Evolutionary conservation across 2,888 invertebrate species (phyloP).

Genomic region (Pyrrhosoma nymphula): DNA sequence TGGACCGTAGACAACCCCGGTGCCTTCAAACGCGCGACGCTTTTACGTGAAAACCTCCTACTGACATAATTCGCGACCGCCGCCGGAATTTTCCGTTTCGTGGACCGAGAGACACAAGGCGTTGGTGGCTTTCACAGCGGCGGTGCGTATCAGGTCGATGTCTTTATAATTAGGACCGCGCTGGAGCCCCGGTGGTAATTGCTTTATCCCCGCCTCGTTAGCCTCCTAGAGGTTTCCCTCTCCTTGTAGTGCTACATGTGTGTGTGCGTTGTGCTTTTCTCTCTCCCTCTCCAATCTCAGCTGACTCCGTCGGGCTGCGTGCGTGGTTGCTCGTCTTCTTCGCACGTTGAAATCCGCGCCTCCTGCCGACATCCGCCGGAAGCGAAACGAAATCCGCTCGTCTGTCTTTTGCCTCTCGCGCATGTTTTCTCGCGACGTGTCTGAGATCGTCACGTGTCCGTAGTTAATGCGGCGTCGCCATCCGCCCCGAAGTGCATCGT

Average conservation of each 20-base stretch:
- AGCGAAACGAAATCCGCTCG: background rate
- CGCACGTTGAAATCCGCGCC: background rate
- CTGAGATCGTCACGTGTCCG: background rate
- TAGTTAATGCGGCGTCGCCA: background rate
- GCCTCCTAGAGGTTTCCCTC: background rate
- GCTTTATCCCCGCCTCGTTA: conserved; percentile 25
- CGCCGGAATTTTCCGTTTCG: background rate
- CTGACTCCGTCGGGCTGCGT: background rate
- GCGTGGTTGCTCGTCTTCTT: background rate
- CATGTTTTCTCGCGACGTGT: background rate
- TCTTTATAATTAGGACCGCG: conserved; percentile 20
- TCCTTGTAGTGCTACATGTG: background rate
- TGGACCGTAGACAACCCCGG: background rate
- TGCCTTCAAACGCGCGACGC: background rate
- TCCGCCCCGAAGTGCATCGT: background rate
- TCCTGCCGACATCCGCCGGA: conserved; percentile 11
- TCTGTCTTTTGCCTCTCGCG: background rate
- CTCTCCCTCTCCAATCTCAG: too few species aligned
- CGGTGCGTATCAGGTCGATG: background rate
- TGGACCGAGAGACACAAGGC: background rate
- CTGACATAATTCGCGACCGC: conserved; percentile 18
- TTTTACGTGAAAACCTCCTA: background rate
- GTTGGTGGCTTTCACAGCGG: background rate
- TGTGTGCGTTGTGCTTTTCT: background rate
- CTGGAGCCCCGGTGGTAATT: background rate